Base-by-base conservation (phyloP, 2,797 vertebrate species). In the Rhadinocentrus ornatus region DNA sequence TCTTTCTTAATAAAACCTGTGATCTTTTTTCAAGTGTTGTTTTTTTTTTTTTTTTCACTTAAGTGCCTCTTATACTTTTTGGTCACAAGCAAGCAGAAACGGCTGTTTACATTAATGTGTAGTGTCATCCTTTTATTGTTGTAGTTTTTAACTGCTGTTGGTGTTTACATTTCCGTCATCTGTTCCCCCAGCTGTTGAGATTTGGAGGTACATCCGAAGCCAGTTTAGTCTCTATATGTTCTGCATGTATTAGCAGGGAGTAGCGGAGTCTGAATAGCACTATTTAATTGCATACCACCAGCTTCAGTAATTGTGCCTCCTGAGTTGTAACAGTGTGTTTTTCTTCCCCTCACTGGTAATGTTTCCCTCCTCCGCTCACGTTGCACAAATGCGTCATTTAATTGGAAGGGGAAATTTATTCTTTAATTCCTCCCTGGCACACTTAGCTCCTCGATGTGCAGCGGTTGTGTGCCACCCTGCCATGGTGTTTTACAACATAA, bases 401-500 rank as follows among this genome's bases (percentile, higher is more conserved):
- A 93, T 93, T 92, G 91, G 85, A 86, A 81, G 66, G 44, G 75
- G 71, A 66, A 89, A 91, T 92, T 82, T 90, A 88, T 90, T 90
- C 89, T 82, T 82, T 86, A 89, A 90, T 92, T 92, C 84, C 77
- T 87, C 69, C 60, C 78, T 24, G 77, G 86, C 87, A 82, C 85
- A 81, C 84, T 84, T 77, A 58, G 74, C 84, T 82, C 69, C 76
- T 69, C 64, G 10, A 35, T 72, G 77, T 59, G 63, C 76, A 77
- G 46, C 77, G 79, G 18, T 73, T 83, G 77, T 85, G 84, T 77
- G 80, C 86, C 77, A 48, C 81, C 70, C 85, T 82, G 84, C 90
- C 90, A 77, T 53, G 20, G 80, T 93, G 90, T 89, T 93, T 92
- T 90, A 93, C 86, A 90, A 92, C 72, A 87, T 90, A 92, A 93